Evolutionary conservation across 2,113 vertebrate species (phyloP).

Genomic region (Brienomyrus longianalis): DNA sequence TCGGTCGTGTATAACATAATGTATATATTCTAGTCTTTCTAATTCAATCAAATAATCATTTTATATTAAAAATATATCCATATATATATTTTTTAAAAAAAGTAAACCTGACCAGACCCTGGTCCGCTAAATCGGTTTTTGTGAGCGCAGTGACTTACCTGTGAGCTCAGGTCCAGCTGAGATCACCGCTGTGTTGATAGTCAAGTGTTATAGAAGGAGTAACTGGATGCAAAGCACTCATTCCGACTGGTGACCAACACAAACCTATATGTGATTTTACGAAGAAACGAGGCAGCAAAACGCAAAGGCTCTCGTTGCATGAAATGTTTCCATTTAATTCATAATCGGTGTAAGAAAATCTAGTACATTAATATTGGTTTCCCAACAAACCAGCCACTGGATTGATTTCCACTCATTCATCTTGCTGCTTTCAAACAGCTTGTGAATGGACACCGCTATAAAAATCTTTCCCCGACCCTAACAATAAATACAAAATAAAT

Average conservation of each 20-base stretch:
- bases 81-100: too few species aligned
- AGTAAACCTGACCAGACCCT: not conserved
- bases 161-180: not conserved
- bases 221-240: not conserved
- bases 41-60: not conserved
- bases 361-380: not conserved
- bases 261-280: not conserved
- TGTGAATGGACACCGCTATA: conserved; percentile 13
- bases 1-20: not conserved
- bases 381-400: not conserved
- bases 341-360: not conserved
- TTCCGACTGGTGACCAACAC: not conserved
- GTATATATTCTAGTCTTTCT: not conserved
- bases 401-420: not conserved
- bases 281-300: not conserved
- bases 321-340: not conserved
- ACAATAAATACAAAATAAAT: conserved; percentile 42
- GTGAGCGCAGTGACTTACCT: not conserved
- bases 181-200: not conserved
- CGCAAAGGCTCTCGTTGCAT: not conserved
- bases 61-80: too few species aligned
- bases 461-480: conserved; percentile 34
- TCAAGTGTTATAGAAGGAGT: not conserved
- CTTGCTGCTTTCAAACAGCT: not conserved
- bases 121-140: not conserved